Conservation (phyloP, 2,888 invertebrate genomes). For the Ennomos erosarius region DNA sequence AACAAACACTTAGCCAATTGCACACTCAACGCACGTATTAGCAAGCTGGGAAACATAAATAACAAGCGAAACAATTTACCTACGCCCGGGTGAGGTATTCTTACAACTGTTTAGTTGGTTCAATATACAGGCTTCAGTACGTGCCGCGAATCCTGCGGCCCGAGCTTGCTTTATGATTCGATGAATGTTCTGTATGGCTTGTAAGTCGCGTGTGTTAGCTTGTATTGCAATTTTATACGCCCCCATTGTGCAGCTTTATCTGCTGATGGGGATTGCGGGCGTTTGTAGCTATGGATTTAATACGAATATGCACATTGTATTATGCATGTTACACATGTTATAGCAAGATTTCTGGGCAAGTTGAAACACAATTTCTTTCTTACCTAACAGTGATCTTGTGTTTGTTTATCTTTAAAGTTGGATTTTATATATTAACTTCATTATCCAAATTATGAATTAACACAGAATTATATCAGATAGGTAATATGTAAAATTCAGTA, state of each 20-base stretch:
- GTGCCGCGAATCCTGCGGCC: slow-evolving; percentile 68
- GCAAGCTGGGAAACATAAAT: slow-evolving; percentile 81
- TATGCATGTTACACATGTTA: too few species aligned
- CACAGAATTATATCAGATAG: too few species aligned
- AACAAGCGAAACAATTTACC: slow-evolving; percentile 82
- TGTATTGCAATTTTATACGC: slow-evolving; percentile 62
- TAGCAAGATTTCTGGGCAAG: too few species aligned
- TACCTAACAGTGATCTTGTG: too few species aligned
- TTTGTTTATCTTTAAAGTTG: too few species aligned
- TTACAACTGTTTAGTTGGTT: slow-evolving; percentile 83
- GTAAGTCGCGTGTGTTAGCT: slow-evolving; percentile 57
- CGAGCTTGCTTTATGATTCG: slow-evolving; percentile 64
- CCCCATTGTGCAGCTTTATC: slow-evolving; percentile 53
- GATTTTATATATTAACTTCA: too few species aligned
- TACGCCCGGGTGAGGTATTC: slow-evolving; percentile 77
- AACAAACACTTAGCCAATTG: slow-evolving; percentile 51
- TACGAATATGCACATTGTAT: neutral
- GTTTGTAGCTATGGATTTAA: slow-evolving; percentile 3
- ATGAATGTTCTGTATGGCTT: slow-evolving; percentile 67
- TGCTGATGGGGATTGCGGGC: slow-evolving; percentile 34
- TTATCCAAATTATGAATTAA: too few species aligned
- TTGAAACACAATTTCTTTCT: too few species aligned
- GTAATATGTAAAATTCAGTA: too few species aligned
- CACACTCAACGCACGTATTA: slow-evolving; percentile 74
- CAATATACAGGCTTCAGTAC: slow-evolving; percentile 72